Evolutionary conservation across 2,113 vertebrate genomes (phyloP).

Genomic region (Strigops habroptila): DNA sequence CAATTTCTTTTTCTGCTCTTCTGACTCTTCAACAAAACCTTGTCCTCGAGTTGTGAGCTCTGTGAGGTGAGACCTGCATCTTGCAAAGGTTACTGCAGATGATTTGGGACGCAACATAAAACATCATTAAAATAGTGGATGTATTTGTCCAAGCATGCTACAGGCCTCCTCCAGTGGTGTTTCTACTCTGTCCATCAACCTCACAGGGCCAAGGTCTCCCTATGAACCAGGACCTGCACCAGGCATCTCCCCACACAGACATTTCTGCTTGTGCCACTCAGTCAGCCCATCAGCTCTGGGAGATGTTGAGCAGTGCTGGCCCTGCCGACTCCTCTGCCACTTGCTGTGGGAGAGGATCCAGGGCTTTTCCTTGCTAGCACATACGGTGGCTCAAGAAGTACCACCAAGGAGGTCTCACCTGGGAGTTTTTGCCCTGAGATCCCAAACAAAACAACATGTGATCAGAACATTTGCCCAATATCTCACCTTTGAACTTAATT

Average conservation of each 20-base stretch:
- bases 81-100: not conserved
- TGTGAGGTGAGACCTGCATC: not conserved
- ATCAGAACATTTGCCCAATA: not conserved
- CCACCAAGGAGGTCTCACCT: not conserved
- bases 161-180: not conserved
- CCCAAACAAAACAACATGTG: rapidly evolving
- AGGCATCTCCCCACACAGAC: not conserved
- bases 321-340: not conserved
- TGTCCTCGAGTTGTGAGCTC: not conserved
- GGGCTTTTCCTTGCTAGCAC: not conserved
- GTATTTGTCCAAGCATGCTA: rapidly evolving
- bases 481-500: not conserved
- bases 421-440: not conserved
- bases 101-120: not conserved
- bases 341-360: rapidly evolving
- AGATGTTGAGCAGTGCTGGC: not conserved
- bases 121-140: rapidly evolving
- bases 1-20: not conserved
- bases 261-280: not conserved
- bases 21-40: not conserved
- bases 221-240: rapidly evolving
- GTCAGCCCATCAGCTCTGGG: rapidly evolving
- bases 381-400: not conserved
- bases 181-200: not conserved
- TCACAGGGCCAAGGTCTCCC: not conserved